Evolutionary conservation across 2,113 vertebrate species (phyloP).

Genomic region (Lepus americanus): DNA sequence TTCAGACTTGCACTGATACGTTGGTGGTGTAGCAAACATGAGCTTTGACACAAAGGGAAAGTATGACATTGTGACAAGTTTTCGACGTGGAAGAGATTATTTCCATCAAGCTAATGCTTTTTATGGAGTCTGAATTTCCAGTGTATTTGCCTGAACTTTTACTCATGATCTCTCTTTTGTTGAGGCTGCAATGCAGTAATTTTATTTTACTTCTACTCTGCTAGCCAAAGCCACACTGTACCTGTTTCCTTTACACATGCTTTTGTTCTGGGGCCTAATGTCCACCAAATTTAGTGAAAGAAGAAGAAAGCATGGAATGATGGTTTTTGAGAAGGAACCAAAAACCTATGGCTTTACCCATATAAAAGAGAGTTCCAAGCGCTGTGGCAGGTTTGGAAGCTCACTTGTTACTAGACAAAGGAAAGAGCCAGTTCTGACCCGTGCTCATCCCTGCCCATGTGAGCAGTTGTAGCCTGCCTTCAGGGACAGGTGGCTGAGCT

Average conservation of each 20-base stretch:
- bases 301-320: not conserved
- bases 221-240: not conserved
- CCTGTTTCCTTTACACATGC: not conserved
- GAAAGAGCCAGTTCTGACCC: not conserved
- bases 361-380: not conserved
- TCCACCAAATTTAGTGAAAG: not conserved
- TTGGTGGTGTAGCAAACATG: not conserved
- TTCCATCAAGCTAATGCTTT: not conserved
- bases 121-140: not conserved
- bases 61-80: not conserved
- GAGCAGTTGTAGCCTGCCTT: not conserved
- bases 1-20: not conserved
- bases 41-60: not conserved
- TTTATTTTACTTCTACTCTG: not conserved
- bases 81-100: not conserved
- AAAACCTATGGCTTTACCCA: not conserved
- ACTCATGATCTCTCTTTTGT: not conserved
- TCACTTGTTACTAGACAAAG: not conserved
- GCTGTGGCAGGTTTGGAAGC: not conserved
- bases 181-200: not conserved
- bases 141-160: not conserved
- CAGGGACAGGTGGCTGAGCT: not conserved
- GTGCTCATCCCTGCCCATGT: not conserved
- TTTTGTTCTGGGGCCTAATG: not conserved
- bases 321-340: not conserved